Percentiles rank a stretch among this genome's conserved stretches.
Evolutionary conservation across 2,888 invertebrate species (phyloP).

Genomic region (Chironomus tentans): DNA sequence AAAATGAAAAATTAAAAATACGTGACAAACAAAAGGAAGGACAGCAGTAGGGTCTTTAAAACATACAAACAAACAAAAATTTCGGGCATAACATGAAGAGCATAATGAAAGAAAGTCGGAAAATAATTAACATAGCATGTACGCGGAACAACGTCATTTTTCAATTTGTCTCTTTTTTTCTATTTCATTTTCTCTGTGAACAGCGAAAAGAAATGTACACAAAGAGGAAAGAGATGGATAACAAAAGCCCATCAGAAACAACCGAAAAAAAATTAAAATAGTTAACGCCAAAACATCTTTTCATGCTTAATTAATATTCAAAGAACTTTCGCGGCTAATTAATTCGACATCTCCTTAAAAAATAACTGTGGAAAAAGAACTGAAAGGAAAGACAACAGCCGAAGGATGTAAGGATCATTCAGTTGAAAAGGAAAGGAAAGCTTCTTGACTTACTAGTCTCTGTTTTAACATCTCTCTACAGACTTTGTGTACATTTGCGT

Average conservation of each 20-base stretch:
- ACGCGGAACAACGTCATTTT: neutral
- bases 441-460: no score
- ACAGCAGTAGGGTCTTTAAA: neutral
- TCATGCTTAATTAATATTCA: conserved; percentile 24
- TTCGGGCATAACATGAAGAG: neutral
- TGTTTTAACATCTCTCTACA: no score
- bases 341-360: conserved; percentile 10
- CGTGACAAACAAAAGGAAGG: neutral
- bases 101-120: neutral
- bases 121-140: neutral
- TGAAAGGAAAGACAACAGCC: neutral
- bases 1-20: conserved; percentile 12
- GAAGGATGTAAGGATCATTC: neutral
- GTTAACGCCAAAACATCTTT: conserved; percentile 8
- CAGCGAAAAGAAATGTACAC: neutral
- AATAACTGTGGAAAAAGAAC: neutral
- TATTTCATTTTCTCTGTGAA: no score
- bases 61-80: neutral
- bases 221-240: neutral
- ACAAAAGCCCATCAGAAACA: neutral
- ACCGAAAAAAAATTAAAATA: conserved; percentile 17
- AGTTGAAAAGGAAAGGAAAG: no score
- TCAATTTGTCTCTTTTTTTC: neutral
- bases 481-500: no score
- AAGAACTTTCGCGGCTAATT: conserved; percentile 16